Conservation (phyloP, 1,140 invertebrate species). For the Yoshiicerus persimilis region DNA sequence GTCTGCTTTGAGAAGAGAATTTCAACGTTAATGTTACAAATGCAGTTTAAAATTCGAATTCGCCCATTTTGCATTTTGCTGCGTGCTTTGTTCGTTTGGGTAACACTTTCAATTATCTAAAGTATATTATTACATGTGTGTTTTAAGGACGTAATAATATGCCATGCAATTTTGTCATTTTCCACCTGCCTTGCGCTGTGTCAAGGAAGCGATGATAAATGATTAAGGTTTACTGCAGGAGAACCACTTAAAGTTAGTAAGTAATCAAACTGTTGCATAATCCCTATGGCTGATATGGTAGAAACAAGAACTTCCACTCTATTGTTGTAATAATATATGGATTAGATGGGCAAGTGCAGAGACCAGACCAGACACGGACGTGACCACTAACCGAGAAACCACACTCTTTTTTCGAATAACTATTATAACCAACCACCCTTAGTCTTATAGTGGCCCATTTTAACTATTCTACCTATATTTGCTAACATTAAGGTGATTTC, state of each 20-base stretch:
- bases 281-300: neutral
- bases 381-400: neutral
- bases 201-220: constrained; percentile 5
- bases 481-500: too few species aligned
- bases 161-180: neutral
- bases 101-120: neutral
- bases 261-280: neutral
- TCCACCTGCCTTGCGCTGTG: neutral
- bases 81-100: neutral
- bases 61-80: neutral
- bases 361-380: neutral
- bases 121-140: neutral
- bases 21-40: too few species aligned
- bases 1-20: too few species aligned
- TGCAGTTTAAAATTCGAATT: too few species aligned
- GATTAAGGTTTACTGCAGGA: too few species aligned
- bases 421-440: neutral
- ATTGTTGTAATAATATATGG: neutral
- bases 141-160: too few species aligned
- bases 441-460: neutral
- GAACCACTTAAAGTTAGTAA: neutral
- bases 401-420: neutral
- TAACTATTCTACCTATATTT: neutral
- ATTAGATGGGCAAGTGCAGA: neutral
- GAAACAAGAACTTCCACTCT: neutral